These are phyloP conservation scores for Tragelaphus strepsiceros DNA, from an alignment of 2,113 vertebrate genomes.

Conservation along the genomic window DNA sequence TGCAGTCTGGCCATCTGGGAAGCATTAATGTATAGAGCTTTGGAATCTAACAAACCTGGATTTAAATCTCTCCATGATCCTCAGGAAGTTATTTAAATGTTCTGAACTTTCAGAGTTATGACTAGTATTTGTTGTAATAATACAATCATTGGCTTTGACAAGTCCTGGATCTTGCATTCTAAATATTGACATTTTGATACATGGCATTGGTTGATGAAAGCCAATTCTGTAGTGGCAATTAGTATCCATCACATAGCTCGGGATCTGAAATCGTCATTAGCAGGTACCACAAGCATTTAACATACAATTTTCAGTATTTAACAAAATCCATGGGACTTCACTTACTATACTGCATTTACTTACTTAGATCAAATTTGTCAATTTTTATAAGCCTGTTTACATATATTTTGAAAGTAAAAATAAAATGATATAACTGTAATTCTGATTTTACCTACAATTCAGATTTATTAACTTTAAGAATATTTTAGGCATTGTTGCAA, in stretches of 20 bases:
- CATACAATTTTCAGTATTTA: neutral
- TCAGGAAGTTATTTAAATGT: neutral
- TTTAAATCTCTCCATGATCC: neutral
- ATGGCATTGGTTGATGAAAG: neutral
- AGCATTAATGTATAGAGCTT: neutral
- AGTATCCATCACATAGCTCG: neutral
- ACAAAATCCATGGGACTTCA: neutral
- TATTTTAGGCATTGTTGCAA: neutral
- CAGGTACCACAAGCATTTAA: neutral
- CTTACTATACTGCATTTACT: neutral
- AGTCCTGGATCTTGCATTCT: neutral
- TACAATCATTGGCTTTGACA: neutral
- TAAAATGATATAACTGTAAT: neutral
- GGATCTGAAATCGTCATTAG: neutral
- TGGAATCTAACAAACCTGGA: neutral
- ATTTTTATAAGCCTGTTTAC: neutral
- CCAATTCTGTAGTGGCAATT: neutral
- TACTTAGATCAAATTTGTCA: neutral
- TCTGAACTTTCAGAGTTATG: neutral
- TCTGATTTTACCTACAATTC: neutral
- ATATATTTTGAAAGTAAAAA: neutral
- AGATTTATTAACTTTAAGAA: neutral
- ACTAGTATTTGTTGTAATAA: neutral
- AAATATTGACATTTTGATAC: neutral
- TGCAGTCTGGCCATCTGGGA: neutral